Conservation (phyloP, 1,140 invertebrate genomes). For the Dinothrombium tinctorium region DNA sequence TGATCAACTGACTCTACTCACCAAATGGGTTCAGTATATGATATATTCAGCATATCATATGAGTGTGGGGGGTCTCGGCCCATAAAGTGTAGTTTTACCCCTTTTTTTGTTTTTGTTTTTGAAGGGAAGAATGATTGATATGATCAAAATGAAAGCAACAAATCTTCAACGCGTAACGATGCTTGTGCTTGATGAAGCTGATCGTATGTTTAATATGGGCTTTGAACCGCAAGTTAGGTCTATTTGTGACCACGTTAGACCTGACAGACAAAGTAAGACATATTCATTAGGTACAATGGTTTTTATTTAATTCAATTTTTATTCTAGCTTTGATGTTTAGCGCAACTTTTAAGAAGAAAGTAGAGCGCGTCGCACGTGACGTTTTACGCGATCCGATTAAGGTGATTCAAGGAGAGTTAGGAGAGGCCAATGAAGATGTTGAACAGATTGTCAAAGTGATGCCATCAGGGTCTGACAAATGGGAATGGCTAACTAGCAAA, state of each 20-base stretch:
- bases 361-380: slow-evolving; percentile 82
- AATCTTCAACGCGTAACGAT: slow-evolving; percentile 77
- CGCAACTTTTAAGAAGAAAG: slow-evolving; percentile 80
- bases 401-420: slow-evolving; percentile 48
- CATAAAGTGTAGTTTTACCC: neutral
- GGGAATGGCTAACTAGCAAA: slow-evolving; percentile 62
- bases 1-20: too few relatives aligned
- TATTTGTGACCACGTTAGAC: slow-evolving; percentile 86
- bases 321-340: slow-evolving; percentile 83
- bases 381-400: slow-evolving; percentile 75
- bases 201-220: slow-evolving; percentile 98
- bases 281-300: too few relatives aligned
- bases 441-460: slow-evolving; percentile 58
- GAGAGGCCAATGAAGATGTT: slow-evolving; percentile 76
- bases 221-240: slow-evolving; percentile 88
- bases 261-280: slow-evolving; percentile 87
- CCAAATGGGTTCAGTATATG: too few relatives aligned
- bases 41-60: too few relatives aligned
- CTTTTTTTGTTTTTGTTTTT: slow-evolving; percentile 9
- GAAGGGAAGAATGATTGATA: slow-evolving; percentile 82
- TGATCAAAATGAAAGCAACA: slow-evolving; percentile 90
- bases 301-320: too few relatives aligned
- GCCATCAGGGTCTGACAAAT: slow-evolving; percentile 41
- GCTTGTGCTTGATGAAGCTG: slow-evolving; percentile 94
- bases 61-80: too few relatives aligned